Percentiles rank a stretch among this genome's conserved stretches.
Evolutionary conservation across 2,113 vertebrate species (phyloP).

Genomic region (Trinectes maculatus): DNA sequence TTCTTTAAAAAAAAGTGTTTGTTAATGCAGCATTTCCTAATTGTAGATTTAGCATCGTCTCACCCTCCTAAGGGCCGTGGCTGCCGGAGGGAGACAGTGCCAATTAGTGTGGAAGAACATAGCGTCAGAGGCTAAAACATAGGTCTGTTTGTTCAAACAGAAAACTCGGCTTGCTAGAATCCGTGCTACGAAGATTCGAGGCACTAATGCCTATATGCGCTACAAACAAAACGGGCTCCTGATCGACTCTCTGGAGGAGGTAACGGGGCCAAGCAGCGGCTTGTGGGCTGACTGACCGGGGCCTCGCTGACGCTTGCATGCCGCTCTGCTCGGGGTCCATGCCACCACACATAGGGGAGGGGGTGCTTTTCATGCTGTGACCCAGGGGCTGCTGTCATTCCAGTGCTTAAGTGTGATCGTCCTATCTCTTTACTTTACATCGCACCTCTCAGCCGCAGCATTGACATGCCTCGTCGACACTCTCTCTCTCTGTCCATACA

Average conservation of each 20-base stretch:
- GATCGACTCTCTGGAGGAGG: slow-evolving; percentile 91
- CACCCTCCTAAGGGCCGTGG: slow-evolving; percentile 61
- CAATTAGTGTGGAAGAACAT: slow-evolving; percentile 67
- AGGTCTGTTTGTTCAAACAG: slow-evolving; percentile 87
- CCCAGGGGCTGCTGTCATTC: slow-evolving; percentile 72
- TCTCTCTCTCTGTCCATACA: slow-evolving; percentile 63
- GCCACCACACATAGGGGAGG: slow-evolving; percentile 38
- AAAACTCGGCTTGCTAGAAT: slow-evolving; percentile 97
- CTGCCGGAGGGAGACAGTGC: slow-evolving; percentile 59
- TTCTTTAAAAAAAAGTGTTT: slow-evolving; percentile 60
- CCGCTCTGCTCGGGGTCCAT: slow-evolving; percentile 70
- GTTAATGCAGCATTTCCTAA: slow-evolving; percentile 61
- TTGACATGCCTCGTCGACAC: slow-evolving; percentile 70
- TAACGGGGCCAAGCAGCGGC: slow-evolving; percentile 76
- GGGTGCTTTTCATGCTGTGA: slow-evolving; percentile 59
- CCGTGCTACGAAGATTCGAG: slow-evolving; percentile 93
- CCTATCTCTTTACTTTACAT: slow-evolving; percentile 69
- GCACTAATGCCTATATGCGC: slow-evolving; percentile 96
- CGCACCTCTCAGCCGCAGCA: slow-evolving; percentile 65
- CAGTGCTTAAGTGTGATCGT: slow-evolving; percentile 72
- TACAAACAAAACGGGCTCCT: slow-evolving; percentile 97
- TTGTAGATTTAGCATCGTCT: slow-evolving; percentile 53
- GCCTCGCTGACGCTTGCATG: slow-evolving; percentile 75
- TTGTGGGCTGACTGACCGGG: slow-evolving; percentile 68
- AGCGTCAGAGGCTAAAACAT: slow-evolving; percentile 77